Base-by-base conservation (phyloP, 2,888 invertebrate species). In the Stenodera caucasica region DNA sequence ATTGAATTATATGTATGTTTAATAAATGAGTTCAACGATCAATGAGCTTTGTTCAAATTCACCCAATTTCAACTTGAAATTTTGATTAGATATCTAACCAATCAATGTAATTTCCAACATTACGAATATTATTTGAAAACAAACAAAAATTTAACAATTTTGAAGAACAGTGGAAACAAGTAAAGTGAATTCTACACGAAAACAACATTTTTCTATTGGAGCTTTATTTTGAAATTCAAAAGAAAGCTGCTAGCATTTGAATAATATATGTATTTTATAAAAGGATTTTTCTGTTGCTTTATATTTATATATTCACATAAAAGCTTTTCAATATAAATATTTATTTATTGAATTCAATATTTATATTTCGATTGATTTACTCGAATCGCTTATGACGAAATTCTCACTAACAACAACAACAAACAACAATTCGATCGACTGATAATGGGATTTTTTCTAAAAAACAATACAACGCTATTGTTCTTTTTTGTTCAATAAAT, bases 241-340 rank as follows among this genome's bases (percentile, higher is more conserved):
- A 52, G 26, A 21, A 49, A 30, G 8, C 11, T 23, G 14, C 55
- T 55, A 55, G 32, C 57, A 40, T 51, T 26, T 61, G 61, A 61
- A 61, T 61, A 61, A 61, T 55, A 61, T 61, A 61, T 61, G 55
- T 49, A 57, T 57, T 18, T 54, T 54, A 57, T 61, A 61, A 61
- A 61, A 58, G 57, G 61, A 61, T 57, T 61, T 53, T 51, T 61
- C 58, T 61, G 61, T 61, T 57, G 61, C 61, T 40, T 57, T 51
- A 23, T 55, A 40, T 55, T 29, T n/a, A n/a, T n/a, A n/a, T n/a
- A 40, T 40, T 6, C 18, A 40, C 33, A 21, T 51, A 53, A 58
- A 61, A 61, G 61, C 61, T 55, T 58, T 61, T 55, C 40, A 58
- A 40, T 54, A 58, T 61, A 61, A 58, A 61, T 57, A 61, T 26